Conservation (phyloP, 1,140 invertebrate genomes). For the Drosophila simulans region DNA sequence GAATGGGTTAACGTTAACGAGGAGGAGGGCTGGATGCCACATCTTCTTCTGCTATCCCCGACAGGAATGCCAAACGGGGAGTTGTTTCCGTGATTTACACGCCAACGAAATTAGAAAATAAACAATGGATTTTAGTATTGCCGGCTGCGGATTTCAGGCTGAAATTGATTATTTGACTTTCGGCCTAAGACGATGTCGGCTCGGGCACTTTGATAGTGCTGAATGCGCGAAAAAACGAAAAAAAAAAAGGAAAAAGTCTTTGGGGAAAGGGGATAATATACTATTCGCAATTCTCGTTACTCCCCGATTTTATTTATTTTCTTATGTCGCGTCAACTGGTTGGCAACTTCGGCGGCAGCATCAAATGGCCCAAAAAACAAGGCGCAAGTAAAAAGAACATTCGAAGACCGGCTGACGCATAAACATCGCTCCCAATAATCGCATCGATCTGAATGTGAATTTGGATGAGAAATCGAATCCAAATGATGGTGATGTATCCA, state of each 20-base stretch:
- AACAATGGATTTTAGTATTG: conserved; percentile 76
- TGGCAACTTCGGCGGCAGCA: conserved; percentile 74
- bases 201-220: conserved; percentile 77
- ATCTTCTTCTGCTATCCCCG: conserved; percentile 6
- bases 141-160: conserved; percentile 45
- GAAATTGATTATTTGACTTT: conserved; percentile 69
- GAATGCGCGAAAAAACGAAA: conserved; percentile 51
- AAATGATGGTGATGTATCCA: conserved; percentile 26
- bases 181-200: conserved; percentile 56
- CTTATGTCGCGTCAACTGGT: conserved; percentile 75
- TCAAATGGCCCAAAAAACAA: conserved; percentile 68
- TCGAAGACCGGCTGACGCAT: conserved; percentile 54
- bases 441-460: conserved; percentile 15
- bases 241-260: conserved; percentile 9
- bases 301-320: conserved; percentile 66
- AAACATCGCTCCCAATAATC: conserved; percentile 47
- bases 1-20: conserved; percentile 16
- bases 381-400: conserved; percentile 12
- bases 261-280: conserved; percentile 10
- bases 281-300: conserved; percentile 45
- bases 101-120: conserved; percentile 75
- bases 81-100: conserved; percentile 81
- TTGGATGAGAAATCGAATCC: not conserved
- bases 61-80: conserved; percentile 47
- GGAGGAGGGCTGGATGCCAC: conserved; percentile 4